phyloP scores from a whole-genome alignment of 2,797 vertebrate genomes.

The Botia kubotai region DNA sequence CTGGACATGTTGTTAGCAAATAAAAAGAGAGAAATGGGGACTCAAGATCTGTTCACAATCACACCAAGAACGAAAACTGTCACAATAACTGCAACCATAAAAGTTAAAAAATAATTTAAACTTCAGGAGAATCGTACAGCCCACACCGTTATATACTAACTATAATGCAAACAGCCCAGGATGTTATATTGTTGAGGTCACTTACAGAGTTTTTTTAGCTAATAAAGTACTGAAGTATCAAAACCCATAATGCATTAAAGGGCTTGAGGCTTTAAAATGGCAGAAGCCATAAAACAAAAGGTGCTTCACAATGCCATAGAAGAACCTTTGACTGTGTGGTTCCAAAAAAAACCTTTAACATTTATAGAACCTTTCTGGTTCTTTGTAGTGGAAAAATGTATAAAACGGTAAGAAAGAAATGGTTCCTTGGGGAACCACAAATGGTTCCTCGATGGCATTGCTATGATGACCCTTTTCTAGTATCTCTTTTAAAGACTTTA shows the following conservation, averaged over 20 bases:
- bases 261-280: not conserved
- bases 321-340: no score
- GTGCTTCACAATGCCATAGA: no score
- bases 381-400: no score
- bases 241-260: not conserved
- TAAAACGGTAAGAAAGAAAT: no score
- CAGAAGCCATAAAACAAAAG: no score
- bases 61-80: not conserved
- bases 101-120: not conserved
- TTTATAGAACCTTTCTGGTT: no score
- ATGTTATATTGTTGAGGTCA: not conserved
- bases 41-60: not conserved
- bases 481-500: no score
- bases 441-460: no score
- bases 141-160: no score
- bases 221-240: not conserved
- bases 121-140: not conserved
- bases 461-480: no score
- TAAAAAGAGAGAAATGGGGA: not conserved
- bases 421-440: no score
- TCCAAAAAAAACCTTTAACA: no score
- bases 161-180: not conserved
- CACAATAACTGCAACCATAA: not conserved
- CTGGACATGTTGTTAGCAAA: constrained; percentile 29
- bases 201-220: not conserved